Base-by-base conservation (phyloP, 2,888 invertebrate genomes). In the Cecidostiba fungosa region DNA sequence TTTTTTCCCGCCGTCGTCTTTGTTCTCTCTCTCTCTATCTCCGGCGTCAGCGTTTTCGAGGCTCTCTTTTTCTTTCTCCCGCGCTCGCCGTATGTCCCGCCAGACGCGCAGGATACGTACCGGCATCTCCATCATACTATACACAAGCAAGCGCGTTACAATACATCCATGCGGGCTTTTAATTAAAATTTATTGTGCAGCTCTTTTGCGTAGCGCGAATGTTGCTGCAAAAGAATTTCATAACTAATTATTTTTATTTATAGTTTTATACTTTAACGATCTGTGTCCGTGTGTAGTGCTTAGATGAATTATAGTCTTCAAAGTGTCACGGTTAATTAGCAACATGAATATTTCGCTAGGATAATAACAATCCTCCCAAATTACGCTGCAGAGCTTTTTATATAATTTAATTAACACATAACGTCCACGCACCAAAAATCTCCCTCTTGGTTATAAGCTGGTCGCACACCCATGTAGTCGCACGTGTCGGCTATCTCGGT, bases 71-170 rank as follows among this genome's bases (percentile, higher is more conserved):
- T 89, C 88, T 87, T 89, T 89, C 89, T 70, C 54, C 74, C 90
- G 90, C 90, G 91, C 90, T 90, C 89, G 89, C 91, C 91, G 91
- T 92, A 91, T 91, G 91, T 91, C 90, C 90, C 81, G 23, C 82
- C 76, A 77, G 85, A 84, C 82, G 81, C 39, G 77, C 77, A 66
- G 82, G 70, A 83, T 54, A 19, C n/a, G 82, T 85, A 69, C 77
- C 81, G 70, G 78, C 62, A 81, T 29, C 54, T 29, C 62, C 59
- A 69, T 77, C 76, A 47, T 59, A 16, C 32, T n/a, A n/a, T n/a
- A 70, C 32, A 14, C 43, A 29, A 74, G 32, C n/a, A n/a, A n/a
- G n/a, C n/a, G n/a, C 59, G 43, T 3, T 82, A 73, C 77, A 62
- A 70, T 77, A 77, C 70, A 77, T 59, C 62, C 77, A 43, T 54